Evolutionary conservation across 2,113 vertebrate genomes (phyloP).

Genomic region (Ondatra zibethicus): DNA sequence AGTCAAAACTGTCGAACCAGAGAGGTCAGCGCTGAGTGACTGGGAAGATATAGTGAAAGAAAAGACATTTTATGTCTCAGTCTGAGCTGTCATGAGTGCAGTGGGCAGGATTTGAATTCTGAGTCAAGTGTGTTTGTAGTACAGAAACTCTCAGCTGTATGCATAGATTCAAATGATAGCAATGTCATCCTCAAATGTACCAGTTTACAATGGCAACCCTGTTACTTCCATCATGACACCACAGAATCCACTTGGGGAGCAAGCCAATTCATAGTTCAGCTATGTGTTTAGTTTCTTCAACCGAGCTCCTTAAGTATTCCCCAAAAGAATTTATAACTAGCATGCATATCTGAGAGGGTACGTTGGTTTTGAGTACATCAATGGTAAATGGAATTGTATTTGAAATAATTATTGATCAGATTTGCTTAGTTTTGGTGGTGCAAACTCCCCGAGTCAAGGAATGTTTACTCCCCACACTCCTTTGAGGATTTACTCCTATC

Average conservation of each 20-base stretch:
- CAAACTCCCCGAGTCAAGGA: neutral
- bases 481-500: neutral
- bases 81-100: neutral
- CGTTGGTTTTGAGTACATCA: neutral
- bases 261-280: neutral
- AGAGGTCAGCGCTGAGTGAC: neutral
- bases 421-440: constrained; percentile 10
- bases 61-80: neutral
- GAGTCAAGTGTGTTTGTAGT: neutral
- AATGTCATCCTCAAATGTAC: neutral
- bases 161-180: neutral
- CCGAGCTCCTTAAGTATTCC: neutral
- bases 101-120: neutral
- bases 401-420: neutral
- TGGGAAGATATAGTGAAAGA: neutral
- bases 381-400: neutral
- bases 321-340: constrained; percentile 12
- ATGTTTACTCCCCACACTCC: neutral
- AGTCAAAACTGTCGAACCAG: neutral
- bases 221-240: neutral
- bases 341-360: neutral
- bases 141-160: constrained; percentile 4
- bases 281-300: neutral
- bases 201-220: neutral
- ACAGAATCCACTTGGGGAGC: neutral